Conservation (phyloP, 2,797 vertebrate genomes). For the Pyrocephalus nanus region DNA sequence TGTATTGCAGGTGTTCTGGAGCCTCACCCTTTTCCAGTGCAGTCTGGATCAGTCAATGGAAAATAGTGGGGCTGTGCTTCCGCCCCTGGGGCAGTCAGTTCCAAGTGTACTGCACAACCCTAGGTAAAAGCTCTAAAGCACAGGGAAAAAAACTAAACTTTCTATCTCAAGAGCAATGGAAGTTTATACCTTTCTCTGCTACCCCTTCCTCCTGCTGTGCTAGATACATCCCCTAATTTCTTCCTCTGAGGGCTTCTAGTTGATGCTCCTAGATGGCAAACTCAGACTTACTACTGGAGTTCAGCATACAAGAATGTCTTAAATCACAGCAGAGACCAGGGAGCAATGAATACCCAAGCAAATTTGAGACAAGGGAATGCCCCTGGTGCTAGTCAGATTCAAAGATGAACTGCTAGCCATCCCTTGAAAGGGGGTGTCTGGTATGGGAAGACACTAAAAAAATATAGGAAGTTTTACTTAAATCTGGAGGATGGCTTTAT, state of each 20-base stretch:
- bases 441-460: not conserved
- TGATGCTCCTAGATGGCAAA: not conserved
- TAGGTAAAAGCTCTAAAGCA: not conserved
- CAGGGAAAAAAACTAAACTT: not conserved
- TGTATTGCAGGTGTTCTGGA: not conserved
- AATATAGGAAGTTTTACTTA: not conserved
- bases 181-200: not conserved
- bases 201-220: not conserved
- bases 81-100: not conserved
- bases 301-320: not conserved
- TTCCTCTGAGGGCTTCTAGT: not conserved
- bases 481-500: not conserved
- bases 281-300: not conserved
- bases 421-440: not conserved
- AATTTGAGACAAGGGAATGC: not conserved
- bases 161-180: not conserved
- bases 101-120: not conserved
- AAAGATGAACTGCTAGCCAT: not conserved
- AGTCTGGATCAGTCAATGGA: not conserved
- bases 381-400: not conserved
- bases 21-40: not conserved
- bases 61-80: not conserved
- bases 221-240: not conserved
- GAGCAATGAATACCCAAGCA: not conserved
- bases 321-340: not conserved